Conservation (phyloP, 1,140 invertebrate species). For the Diachasma alloeum region DNA sequence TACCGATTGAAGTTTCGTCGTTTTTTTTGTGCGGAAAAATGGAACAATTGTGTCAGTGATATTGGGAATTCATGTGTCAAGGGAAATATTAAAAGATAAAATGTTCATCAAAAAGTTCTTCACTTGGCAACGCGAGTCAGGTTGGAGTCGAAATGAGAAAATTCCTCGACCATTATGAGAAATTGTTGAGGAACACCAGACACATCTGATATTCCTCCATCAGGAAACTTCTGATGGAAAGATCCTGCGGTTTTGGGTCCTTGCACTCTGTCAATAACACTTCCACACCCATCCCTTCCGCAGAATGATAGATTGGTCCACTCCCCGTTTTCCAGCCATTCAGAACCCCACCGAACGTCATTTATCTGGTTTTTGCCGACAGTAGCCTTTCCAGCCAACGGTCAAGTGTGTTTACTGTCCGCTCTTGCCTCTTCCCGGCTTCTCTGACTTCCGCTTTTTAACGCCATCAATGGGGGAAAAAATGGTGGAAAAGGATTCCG, state of each 20-base stretch:
- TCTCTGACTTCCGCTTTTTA: neutral
- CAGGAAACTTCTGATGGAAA: constrained; percentile 10
- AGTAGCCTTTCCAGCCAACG: neutral
- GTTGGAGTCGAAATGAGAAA: neutral
- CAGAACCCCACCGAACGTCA: constrained; percentile 52
- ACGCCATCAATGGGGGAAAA: neutral
- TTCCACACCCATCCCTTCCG: constrained; percentile 32
- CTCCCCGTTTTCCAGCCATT: neutral
- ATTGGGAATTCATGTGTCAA: neutral
- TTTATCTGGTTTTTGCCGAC: constrained; percentile 64
- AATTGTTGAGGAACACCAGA: neutral
- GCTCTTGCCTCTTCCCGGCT: neutral
- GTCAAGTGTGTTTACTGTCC: constrained; percentile 22
- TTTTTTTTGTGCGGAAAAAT: neutral
- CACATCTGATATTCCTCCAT: neutral
- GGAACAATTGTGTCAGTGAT: neutral
- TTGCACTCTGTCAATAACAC: constrained; percentile 61
- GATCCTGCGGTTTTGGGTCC: constrained; percentile 43
- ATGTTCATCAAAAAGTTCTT: no score
- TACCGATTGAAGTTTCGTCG: neutral
- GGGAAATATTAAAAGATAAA: no score
- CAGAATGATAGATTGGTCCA: constrained; percentile 56
- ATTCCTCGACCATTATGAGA: neutral
- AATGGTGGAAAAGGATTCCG: neutral
- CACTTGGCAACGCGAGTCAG: no score